A percentile compares a stretch with the other conserved stretches of the same genome.
Evolutionary conservation across 1,140 invertebrate species (phyloP).

Genomic region (Zaprionus vittiger): DNA sequence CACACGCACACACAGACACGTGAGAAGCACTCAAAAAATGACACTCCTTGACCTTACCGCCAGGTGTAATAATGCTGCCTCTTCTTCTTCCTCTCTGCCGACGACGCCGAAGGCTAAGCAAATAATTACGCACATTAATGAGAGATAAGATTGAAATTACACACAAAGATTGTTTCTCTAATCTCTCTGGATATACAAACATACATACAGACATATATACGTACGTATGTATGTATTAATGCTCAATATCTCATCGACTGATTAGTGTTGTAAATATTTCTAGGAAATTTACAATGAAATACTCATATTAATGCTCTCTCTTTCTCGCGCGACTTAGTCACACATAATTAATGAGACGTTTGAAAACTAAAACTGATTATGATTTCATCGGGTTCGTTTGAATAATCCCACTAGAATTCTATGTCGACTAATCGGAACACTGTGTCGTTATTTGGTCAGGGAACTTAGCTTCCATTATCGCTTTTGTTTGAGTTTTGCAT

Average conservation of each 20-base stretch:
- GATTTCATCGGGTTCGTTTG: neutral
- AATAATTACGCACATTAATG: constrained; percentile 25
- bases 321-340: neutral
- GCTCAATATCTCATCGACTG: neutral
- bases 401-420: constrained; percentile 3
- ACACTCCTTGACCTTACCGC: constrained; percentile 52
- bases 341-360: constrained; percentile 1
- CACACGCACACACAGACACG: constrained; percentile 11
- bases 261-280: neutral
- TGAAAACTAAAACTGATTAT: constrained; percentile 18
- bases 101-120: constrained; percentile 35
- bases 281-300: neutral
- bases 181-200: neutral
- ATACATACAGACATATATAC: no score
- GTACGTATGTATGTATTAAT: neutral
- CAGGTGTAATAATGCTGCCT: constrained; percentile 39
- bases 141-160: constrained; percentile 53
- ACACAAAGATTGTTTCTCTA: constrained; percentile 19
- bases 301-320: constrained; percentile 3
- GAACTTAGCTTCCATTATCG: neutral
- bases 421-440: neutral
- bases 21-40: constrained; percentile 29
- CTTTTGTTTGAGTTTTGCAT: constrained; percentile 21
- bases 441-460: neutral
- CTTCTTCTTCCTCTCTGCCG: constrained; percentile 26